phyloP scores from a whole-genome alignment of 2,888 invertebrate species.

The Limnephilus rhombicus region DNA sequence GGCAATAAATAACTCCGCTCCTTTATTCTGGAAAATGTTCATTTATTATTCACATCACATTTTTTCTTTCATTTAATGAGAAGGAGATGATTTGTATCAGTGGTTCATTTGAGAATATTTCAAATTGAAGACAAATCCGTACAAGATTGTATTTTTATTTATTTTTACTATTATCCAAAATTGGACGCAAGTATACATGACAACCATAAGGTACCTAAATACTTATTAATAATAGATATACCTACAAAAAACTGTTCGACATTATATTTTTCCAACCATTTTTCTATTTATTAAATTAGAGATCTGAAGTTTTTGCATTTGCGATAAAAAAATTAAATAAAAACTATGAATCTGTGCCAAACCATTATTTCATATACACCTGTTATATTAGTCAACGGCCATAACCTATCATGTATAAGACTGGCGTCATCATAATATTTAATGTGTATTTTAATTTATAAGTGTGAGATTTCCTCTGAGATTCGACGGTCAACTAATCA shows the following conservation, averaged over 20 bases:
- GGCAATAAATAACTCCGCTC: background rate
- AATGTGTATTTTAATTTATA: background rate
- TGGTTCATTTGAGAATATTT: background rate
- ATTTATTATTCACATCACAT: background rate
- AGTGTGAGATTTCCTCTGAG: background rate
- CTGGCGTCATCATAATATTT: background rate
- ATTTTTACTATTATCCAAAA: too few species aligned
- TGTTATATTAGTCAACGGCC: background rate
- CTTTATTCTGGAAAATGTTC: background rate
- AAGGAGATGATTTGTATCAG: background rate
- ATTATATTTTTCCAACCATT: too few species aligned
- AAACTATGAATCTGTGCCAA: background rate
- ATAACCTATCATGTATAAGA: background rate
- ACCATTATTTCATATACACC: background rate
- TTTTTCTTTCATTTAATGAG: background rate
- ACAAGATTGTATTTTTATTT: too few species aligned
- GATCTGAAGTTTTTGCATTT: too few species aligned
- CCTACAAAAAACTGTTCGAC: too few species aligned
- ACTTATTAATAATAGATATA: too few species aligned
- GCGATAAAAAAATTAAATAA: too few species aligned
- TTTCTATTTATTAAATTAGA: too few species aligned
- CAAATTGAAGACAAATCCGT: background rate
- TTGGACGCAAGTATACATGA: too few species aligned
- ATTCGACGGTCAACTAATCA: constrained; percentile 17
- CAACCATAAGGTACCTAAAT: too few species aligned